phyloP scores from a whole-genome alignment of 2,888 invertebrate species.

The Nymphalis polychloros region DNA sequence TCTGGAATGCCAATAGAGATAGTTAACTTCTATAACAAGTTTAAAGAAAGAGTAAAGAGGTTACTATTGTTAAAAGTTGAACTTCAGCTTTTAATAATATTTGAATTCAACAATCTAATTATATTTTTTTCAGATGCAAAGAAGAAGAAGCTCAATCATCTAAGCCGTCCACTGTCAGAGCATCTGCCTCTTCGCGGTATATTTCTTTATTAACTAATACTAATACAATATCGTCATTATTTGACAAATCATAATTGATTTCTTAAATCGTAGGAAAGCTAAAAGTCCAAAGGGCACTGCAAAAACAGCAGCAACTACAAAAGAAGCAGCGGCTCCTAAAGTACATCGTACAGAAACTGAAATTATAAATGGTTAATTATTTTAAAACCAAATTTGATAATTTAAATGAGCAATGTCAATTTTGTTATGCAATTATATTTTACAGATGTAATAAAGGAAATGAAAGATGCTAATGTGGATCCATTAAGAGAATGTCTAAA shows the following conservation, averaged over 20 bases:
- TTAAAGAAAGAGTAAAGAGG: constrained; percentile 59
- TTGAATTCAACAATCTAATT: constrained; percentile 2
- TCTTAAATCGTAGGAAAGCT: constrained; percentile 52
- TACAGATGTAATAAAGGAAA: constrained; percentile 61
- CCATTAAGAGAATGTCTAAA: constrained; percentile 62
- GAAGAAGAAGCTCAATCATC: constrained; percentile 54
- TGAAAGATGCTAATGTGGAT: constrained; percentile 60
- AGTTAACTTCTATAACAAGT: constrained; percentile 54
- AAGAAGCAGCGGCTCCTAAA: constrained; percentile 46
- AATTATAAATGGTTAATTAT: constrained; percentile 59
- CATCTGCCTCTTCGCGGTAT: constrained; percentile 49
- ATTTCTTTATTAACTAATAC: neutral
- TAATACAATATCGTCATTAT: neutral
- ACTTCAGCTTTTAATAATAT: neutral
- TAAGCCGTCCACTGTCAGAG: constrained; percentile 44
- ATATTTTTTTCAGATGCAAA: constrained; percentile 47
- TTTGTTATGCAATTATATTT: constrained; percentile 30
- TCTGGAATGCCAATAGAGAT: constrained; percentile 58
- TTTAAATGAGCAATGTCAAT: neutral
- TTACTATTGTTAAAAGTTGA: constrained; percentile 38
- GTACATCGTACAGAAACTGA: constrained; percentile 63
- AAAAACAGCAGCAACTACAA: constrained; percentile 40
- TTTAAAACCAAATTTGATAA: neutral
- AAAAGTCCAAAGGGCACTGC: constrained; percentile 52
- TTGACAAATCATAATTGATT: neutral